These are phyloP conservation scores for Iselma pallidipennis DNA, from an alignment of 2,888 invertebrate species.

Conservation along the genomic window DNA sequence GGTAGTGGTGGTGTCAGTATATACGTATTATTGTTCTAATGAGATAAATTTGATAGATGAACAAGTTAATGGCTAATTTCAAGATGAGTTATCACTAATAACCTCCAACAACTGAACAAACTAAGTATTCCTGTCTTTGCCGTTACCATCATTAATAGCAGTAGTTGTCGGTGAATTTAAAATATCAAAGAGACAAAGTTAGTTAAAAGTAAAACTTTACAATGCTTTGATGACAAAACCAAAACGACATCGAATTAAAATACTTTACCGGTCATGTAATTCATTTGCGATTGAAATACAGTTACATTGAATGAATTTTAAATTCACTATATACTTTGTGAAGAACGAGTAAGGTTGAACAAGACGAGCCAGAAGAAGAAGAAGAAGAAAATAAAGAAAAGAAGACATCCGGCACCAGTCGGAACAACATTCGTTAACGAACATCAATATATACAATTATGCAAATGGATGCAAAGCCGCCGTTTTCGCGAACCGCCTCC, in stretches of 20 bases:
- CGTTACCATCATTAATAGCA: neutral
- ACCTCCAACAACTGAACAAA: neutral
- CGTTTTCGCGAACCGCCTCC: slow-evolving; percentile 53
- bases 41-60: slow-evolving; percentile 6
- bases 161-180: slow-evolving; percentile 2
- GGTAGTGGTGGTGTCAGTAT: neutral
- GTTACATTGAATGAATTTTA: slow-evolving; percentile 42
- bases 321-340: slow-evolving; percentile 28
- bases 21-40: slow-evolving; percentile 6
- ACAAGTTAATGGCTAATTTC: slow-evolving; percentile 6
- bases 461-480: slow-evolving; percentile 56
- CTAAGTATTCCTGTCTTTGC: slow-evolving; percentile 3
- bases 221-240: slow-evolving; percentile 38
- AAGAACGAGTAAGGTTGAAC: slow-evolving; percentile 8
- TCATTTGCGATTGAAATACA: slow-evolving; percentile 48
- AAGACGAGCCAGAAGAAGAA: slow-evolving; percentile 14
- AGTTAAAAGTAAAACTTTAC: slow-evolving; percentile 33
- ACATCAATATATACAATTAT: slow-evolving; percentile 58
- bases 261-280: slow-evolving; percentile 45
- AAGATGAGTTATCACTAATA: slow-evolving; percentile 3
- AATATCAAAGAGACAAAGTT: slow-evolving; percentile 34
- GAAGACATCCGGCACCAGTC: slow-evolving; percentile 20
- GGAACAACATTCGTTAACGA: slow-evolving; percentile 55
- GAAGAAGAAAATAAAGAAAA: neutral
- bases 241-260: slow-evolving; percentile 41